Conservation (phyloP, 2,888 invertebrate species). For the Phorcus lineatus region DNA sequence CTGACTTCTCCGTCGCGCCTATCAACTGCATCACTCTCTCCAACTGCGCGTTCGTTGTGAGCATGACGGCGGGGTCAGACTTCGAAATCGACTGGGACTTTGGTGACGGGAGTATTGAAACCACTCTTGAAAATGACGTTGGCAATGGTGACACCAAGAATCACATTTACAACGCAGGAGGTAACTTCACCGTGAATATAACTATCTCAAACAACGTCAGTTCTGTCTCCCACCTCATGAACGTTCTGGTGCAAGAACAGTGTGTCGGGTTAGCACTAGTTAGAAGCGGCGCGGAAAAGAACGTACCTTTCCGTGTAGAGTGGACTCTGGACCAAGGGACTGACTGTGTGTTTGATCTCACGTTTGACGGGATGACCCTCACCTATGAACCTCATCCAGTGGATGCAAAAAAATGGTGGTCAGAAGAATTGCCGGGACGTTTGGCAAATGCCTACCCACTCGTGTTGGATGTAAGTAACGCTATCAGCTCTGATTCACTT, state of each 20-base stretch:
- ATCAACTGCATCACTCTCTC: background rate
- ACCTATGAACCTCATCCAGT: slow-evolving; percentile 20
- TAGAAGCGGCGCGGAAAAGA: slow-evolving; percentile 47
- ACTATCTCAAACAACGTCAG: slow-evolving; percentile 58
- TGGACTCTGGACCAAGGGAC: slow-evolving; percentile 51
- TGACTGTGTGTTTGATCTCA: slow-evolving; percentile 43
- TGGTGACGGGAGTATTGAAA: slow-evolving; percentile 42
- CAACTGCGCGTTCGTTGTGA: slow-evolving; percentile 30
- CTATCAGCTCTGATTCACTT: slow-evolving; percentile 35
- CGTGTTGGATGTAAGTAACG: slow-evolving; percentile 39
- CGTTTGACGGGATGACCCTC: slow-evolving; percentile 37
- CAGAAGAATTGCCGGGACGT: slow-evolving; percentile 16
- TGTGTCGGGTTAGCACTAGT: slow-evolving; percentile 55
- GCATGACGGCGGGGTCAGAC: slow-evolving; percentile 59
- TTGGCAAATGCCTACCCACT: slow-evolving; percentile 31
- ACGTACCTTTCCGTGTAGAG: slow-evolving; percentile 39
- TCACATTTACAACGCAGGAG: slow-evolving; percentile 46
- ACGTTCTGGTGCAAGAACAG: slow-evolving; percentile 51
- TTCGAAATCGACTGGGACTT: slow-evolving; percentile 60
- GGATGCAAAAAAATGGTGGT: slow-evolving; percentile 29
- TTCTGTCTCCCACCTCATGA: background rate
- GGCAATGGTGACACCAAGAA: slow-evolving; percentile 18
- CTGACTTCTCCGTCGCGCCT: slow-evolving; percentile 42
- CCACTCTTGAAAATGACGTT: slow-evolving; percentile 30
- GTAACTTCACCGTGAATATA: slow-evolving; percentile 43